Evolutionary conservation across 2,888 invertebrate genomes (phyloP), one percentile per base, ranked within the genome.

Genomic region (Stegophylla sp.): DNA sequence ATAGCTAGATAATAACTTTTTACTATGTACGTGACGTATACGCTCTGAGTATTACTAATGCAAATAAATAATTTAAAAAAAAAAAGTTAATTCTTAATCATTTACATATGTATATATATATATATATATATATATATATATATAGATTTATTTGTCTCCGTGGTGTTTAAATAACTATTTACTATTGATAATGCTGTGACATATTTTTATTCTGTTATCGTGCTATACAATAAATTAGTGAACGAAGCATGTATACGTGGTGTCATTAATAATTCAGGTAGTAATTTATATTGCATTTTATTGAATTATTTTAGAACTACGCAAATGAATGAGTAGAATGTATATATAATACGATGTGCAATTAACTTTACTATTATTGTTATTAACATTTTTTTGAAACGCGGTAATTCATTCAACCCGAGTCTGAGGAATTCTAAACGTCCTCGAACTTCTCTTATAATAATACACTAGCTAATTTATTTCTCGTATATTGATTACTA

Each of bases 391-490:
- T 64, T 51, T 72, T 56, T 74, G 34, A 64, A 51, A 64, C 51
- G 17, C 20, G 20, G 45, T 63, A 63, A 74, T 74, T 64, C 74
- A 63, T 74, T 74, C 74, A 74, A 74, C 74, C 63, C 63, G 63
- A 64, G 74, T 51, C 48, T 34, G 63, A 74, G 74, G 74, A 74
- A 74, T 74, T 74, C 12, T 63, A 45, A 51, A 63, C 63, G 74
- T 74, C 74, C 74, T 74, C 74, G 74, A 74, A 63, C 63, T 74
- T 51, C 26, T 74, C 63, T 48, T 63, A 63, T 66, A 67, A 61
- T 73, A 75, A 64, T 64, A 51, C 41, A 26, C 51, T 41, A 75
- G 64, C 23, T 51, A 51, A 75, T 75, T 75, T 75, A 75, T 64
- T n/a, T n/a, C 64, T 51, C 41, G 23, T 75, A 34, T 75, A 34